Percentiles rank a stretch among this genome's conserved stretches.
These are phyloP conservation scores for Labroides dimidiatus DNA, from an alignment of 2,797 vertebrate species.

Conservation along the genomic window DNA sequence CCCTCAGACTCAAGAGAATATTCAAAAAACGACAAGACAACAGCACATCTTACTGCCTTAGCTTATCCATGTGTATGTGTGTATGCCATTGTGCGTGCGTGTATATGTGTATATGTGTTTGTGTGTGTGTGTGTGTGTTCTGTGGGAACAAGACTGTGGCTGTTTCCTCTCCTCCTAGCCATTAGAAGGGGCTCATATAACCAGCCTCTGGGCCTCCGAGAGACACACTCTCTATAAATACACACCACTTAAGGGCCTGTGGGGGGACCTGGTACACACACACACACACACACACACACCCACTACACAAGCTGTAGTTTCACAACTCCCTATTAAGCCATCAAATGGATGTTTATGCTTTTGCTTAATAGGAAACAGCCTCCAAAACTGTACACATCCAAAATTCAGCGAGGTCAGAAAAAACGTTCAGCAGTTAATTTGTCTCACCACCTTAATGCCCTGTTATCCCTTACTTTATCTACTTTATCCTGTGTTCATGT, in stretches of 20 bases:
- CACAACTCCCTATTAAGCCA: constrained; percentile 67
- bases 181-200: constrained; percentile 87
- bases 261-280: constrained; percentile 63
- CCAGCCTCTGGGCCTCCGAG: constrained; percentile 81
- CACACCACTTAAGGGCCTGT: constrained; percentile 85
- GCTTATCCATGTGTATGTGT: constrained; percentile 19
- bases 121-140: constrained; percentile 62
- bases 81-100: no score
- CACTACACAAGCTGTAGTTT: constrained; percentile 54
- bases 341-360: constrained; percentile 76
- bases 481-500: constrained; percentile 37
- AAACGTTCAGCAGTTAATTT: constrained; percentile 30
- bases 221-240: constrained; percentile 84
- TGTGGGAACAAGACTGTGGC: constrained; percentile 75
- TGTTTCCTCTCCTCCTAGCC: constrained; percentile 79
- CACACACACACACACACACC: constrained; percentile 46
- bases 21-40: constrained; percentile 41
- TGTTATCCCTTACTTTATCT: constrained; percentile 51
- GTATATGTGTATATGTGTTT: neutral
- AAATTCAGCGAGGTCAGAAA: constrained; percentile 58
- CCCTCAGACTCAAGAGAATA: constrained; percentile 44
- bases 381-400: constrained; percentile 30
- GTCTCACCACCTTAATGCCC: constrained; percentile 21
- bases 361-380: constrained; percentile 61
- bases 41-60: constrained; percentile 38